Conservation (phyloP, 2,888 invertebrate genomes). For the Dryocosmus kuriphilus region DNA sequence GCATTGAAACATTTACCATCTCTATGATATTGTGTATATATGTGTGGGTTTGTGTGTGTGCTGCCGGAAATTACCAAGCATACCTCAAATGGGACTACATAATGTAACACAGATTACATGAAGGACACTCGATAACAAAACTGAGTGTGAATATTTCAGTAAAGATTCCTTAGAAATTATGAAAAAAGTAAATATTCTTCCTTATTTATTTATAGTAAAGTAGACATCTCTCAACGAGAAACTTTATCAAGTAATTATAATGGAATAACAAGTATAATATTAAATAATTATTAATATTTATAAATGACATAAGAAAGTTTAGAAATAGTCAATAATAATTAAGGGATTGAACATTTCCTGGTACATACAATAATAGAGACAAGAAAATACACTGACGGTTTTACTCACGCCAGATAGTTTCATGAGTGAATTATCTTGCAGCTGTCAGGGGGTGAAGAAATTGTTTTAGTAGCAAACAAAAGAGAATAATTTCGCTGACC, state of each 20-base stretch:
- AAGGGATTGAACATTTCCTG: neutral
- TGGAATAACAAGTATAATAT: neutral
- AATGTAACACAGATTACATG: neutral
- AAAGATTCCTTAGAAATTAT: neutral
- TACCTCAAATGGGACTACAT: neutral
- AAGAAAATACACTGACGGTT: neutral
- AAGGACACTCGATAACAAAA: neutral
- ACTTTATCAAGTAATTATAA: neutral
- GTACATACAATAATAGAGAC: neutral
- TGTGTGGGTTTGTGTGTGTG: neutral
- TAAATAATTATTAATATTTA: neutral
- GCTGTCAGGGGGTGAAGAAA: neutral
- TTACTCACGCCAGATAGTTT: neutral
- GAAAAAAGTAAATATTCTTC: neutral
- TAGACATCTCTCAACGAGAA: neutral
- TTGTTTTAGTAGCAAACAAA: neutral
- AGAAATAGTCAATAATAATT: neutral
- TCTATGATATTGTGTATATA: neutral
- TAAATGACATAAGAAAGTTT: neutral
- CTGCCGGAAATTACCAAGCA: slow-evolving; percentile 31
- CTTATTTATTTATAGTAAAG: neutral
- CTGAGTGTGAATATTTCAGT: slow-evolving; percentile 3
- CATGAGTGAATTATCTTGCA: neutral
- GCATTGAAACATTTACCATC: neutral
- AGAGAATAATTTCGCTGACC: neutral